Evolutionary conservation across 2,797 vertebrate genomes (phyloP), one percentile per base, ranked within the genome.

Genomic region (Sebastes taczanowskii): DNA sequence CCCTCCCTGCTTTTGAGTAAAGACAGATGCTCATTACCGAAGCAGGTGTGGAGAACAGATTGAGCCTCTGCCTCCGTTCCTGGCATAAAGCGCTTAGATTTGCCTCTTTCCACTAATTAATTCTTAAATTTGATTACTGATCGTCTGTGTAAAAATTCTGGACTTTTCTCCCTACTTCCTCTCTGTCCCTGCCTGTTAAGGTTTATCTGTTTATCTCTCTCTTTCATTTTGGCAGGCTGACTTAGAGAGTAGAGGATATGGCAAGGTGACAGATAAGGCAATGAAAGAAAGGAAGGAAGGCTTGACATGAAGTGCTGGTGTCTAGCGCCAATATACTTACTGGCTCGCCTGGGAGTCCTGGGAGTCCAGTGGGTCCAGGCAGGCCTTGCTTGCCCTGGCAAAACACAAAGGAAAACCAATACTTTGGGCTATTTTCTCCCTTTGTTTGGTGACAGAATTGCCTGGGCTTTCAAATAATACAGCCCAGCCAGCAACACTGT

Each of bases 301-400:
- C 81, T 91, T 90, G 84, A 93, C 89, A 84, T 86, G 71, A 87
- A 84, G 89, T 70, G 81, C 70, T 74, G 3, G 38, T 42, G 74
- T 81, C 80, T 73, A 55, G 62, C 58, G 86, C 74, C 72, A 87
- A 78, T 80, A 67, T 86, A 96, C 97, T 87, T 97, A 98, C 98
- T 78, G 88, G 88, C 91, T 97, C 96, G 95, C 98, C 98, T 64
- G 96, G 94, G 63, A 94, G 88, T 89, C 98, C 98, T 78, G 93
- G 94, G 80, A 95, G 96, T 84, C 98, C 97, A 1, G 80, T 76
- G 63, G 95, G 86, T 86, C 97, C 98, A 84, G 94, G 83, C 73
- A 94, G 92, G 84, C 98, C 98, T 91, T 95, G 95, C 32, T 94
- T 95, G 87, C 98, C 98, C 98, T 98, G 92, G 88, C 86, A 87